These are phyloP conservation scores for Bombus cullumanus DNA, from an alignment of 1,140 invertebrate genomes.

Conservation along the genomic window DNA sequence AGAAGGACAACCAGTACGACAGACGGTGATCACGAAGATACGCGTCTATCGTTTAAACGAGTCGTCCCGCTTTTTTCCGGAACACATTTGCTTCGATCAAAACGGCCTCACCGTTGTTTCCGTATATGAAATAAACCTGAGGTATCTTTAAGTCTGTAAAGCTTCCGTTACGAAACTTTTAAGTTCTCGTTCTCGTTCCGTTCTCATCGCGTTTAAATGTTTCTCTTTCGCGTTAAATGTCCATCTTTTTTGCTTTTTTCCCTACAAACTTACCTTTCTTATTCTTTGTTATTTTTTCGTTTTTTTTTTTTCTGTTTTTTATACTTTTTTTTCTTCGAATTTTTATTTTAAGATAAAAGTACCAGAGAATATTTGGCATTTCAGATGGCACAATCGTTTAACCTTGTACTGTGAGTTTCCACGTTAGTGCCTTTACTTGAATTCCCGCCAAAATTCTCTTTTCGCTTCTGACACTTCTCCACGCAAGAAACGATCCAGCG, in stretches of 20 bases:
- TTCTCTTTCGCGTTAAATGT: background rate
- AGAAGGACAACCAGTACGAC: background rate
- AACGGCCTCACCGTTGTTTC: conserved; percentile 29
- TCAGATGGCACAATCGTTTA: conserved; percentile 59
- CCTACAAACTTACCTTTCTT: too few species aligned
- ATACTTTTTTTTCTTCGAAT: background rate
- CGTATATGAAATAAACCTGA: conserved; percentile 62
- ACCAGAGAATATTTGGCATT: conserved; percentile 64
- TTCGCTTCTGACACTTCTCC: conserved; percentile 18
- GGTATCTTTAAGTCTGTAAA: conserved; percentile 68
- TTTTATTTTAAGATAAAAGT: conserved; percentile 30
- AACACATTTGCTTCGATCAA: conserved; percentile 35
- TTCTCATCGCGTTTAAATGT: conserved; percentile 1
- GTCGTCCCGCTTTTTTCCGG: background rate
- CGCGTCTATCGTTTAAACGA: background rate
- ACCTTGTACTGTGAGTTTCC: conserved; percentile 48
- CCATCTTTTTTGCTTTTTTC: background rate
- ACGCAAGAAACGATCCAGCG: conserved; percentile 27
- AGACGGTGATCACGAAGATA: background rate
- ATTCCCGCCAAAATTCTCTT: conserved; percentile 61
- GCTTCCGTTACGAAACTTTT: conserved; percentile 61
- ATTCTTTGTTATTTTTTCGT: background rate
- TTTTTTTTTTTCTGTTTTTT: background rate
- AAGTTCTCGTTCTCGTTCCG: conserved; percentile 23
- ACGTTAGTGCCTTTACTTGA: conserved; percentile 38